Evolutionary conservation across 2,113 vertebrate species (phyloP).

Genomic region (Catharus fuscescens): DNA sequence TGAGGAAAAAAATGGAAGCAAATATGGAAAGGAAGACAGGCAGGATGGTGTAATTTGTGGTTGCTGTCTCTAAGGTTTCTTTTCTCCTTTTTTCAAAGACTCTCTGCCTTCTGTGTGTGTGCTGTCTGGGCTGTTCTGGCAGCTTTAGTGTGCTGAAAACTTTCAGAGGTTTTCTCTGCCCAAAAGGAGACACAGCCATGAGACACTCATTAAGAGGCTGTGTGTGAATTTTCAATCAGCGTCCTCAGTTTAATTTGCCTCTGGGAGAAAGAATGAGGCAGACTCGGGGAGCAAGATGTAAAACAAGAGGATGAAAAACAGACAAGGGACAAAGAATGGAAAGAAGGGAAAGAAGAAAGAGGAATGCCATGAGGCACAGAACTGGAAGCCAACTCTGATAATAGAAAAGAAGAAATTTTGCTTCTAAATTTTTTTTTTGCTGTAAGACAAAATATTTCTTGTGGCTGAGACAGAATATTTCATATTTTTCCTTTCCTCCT

Average conservation of each 20-base stretch:
- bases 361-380: neutral
- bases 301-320: neutral
- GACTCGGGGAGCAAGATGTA: neutral
- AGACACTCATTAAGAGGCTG: neutral
- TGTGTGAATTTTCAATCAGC: neutral
- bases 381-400: neutral
- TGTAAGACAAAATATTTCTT: neutral
- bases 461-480: neutral
- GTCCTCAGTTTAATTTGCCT: slow-evolving; percentile 6
- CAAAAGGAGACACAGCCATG: neutral
- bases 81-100: neutral
- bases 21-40: neutral
- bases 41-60: neutral
- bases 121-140: neutral
- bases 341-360: neutral
- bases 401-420: neutral
- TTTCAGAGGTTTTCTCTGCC: neutral
- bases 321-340: neutral
- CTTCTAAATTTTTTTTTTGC: neutral
- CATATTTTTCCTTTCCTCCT: neutral
- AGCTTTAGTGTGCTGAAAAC: neutral
- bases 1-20: neutral
- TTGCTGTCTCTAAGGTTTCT: neutral
- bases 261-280: neutral
- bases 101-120: neutral